Base-by-base conservation (phyloP, 2,113 vertebrate genomes). In the Cepphus grylle region DNA sequence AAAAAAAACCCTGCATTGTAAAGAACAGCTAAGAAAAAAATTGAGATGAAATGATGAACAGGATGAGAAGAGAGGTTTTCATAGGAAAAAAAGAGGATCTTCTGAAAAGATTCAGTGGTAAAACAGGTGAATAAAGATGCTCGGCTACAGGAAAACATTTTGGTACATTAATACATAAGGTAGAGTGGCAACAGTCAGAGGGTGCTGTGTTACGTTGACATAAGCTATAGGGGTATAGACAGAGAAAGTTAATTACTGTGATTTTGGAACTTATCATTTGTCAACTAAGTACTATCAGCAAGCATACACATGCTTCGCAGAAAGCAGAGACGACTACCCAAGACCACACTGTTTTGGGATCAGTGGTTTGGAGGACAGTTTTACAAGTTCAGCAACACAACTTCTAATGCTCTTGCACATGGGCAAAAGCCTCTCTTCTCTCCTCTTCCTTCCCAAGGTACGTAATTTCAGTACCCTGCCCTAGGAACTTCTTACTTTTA, bases 221-320 rank as follows among this genome's bases (percentile, higher is more conserved):
- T 3, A 69, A 50, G 34, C 53, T 87, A 65, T 2, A 69, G 30
- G 16, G 42, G n/a, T 50, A 77, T 38, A 49, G 47, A 52, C 34
- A 53, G 69, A 91, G 26, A 5, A 73, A 61, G 50, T 3, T 20
- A 14, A 65, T 38, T 66, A 90, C 16, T 73, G 18, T 22, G 20
- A 78, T 74, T 59, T 58, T 66, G 58, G 59, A 86, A 65, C 14
- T 71, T 47, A 15, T 2, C 16, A 13, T 73, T 86, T 38, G 42
- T 61, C 58, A 93, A 14, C 36, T 26, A 47, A 86, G 53, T 74
- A 50, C 30, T 34, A 27, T 2, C 5, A 63, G 38, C 25, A 78
- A 74, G 65, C 2, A 4, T 7, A 71, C 6, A 56, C 5, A 50
- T 0, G 2, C 32, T 88, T 40, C 0, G 4, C 25, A 89, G 55